Evolutionary conservation across 2,113 vertebrate genomes (phyloP).

Genomic region (Zootoca vivipara): DNA sequence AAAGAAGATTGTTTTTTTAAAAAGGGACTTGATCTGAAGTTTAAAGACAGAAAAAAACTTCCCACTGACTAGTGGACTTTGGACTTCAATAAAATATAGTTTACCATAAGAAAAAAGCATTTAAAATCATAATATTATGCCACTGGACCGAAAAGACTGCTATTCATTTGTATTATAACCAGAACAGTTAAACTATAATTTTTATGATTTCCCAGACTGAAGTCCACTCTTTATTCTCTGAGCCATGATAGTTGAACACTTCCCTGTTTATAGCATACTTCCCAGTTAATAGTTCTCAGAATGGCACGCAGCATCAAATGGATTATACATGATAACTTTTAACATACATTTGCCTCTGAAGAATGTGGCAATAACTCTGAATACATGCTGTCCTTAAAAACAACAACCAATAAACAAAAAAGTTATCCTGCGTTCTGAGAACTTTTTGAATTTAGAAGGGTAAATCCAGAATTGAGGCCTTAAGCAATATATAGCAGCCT

Average conservation of each 20-base stretch:
- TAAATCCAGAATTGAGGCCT: neutral
- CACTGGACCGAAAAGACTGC: neutral
- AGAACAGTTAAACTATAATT: neutral
- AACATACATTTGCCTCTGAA: neutral
- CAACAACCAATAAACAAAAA: neutral
- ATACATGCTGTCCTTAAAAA: neutral
- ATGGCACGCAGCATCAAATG: neutral
- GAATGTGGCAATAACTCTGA: neutral
- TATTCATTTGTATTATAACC: neutral
- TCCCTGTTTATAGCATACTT: neutral
- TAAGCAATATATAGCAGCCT: neutral
- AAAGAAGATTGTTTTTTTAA: conserved; percentile 10
- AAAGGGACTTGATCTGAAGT: conserved; percentile 33
- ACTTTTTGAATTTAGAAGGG: neutral
- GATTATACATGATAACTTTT: neutral
- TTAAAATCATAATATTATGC: neutral
- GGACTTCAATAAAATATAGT: neutral
- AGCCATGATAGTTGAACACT: neutral
- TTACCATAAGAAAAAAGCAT: neutral
- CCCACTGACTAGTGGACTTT: neutral
- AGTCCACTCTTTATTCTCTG: neutral
- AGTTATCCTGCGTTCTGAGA: neutral
- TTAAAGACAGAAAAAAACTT: conserved; percentile 27
- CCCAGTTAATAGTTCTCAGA: neutral
- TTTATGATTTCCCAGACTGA: neutral